Percentiles rank a stretch among this genome's conserved stretches.
Conservation (phyloP, 2,113 vertebrate species). For the Egretta garzetta region DNA sequence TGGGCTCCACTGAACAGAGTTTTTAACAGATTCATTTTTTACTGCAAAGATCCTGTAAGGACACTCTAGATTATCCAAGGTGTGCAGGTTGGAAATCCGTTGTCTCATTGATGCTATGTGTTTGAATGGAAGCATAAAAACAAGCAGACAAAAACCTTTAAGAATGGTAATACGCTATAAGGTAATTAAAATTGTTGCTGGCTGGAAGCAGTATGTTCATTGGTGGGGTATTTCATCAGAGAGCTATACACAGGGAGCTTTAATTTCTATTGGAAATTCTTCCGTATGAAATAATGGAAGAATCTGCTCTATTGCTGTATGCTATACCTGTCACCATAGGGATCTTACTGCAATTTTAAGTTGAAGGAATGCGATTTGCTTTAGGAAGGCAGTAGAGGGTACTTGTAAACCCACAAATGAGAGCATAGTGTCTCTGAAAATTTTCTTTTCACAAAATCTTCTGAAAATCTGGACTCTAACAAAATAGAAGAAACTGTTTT, state of each 20-base stretch:
- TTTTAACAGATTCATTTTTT: neutral
- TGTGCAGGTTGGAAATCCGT: neutral
- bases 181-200: neutral
- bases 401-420: neutral
- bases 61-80: neutral
- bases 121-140: neutral
- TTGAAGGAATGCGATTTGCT: neutral
- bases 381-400: neutral
- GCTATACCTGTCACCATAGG: neutral
- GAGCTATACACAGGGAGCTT: neutral
- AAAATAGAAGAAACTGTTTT: neutral
- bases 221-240: neutral
- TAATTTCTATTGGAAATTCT: neutral
- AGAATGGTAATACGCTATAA: neutral
- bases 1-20: neutral
- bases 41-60: neutral
- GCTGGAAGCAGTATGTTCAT: neutral
- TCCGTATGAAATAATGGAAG: neutral
- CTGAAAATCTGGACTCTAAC: neutral
- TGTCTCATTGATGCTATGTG: neutral
- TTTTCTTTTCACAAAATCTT: neutral
- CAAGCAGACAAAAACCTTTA: neutral
- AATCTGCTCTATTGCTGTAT: neutral
- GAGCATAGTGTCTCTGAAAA: neutral
- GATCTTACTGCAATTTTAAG: neutral